Base-by-base conservation (phyloP, 2,113 vertebrate species). In the Sinosuthora webbiana region DNA sequence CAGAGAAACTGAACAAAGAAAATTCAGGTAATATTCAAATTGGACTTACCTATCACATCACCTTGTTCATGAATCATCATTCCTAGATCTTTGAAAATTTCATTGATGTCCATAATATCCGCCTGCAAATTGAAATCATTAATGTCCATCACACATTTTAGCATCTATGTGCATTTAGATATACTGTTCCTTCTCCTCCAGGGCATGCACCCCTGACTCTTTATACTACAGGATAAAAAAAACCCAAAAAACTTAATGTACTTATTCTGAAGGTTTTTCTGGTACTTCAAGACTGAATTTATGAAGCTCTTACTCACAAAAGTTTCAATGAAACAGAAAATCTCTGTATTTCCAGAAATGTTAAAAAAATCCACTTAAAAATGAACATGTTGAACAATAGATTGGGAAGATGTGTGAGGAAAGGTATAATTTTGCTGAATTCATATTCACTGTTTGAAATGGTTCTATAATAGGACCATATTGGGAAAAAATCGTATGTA, bases 61-160 rank as follows among this genome's bases (percentile, higher is more conserved):
- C 99, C 99, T 96, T 99, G 99, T 65, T 99, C 99, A 39, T 99
- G 99, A 92, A 99, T 98, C 99, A 99, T 99, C 98, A 99, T 97
- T 55, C 99, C 99, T 97, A 99, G 97, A 94, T 99, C 99, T 98
- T 99, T 99, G 98, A 99, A 99, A 97, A 99, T 99, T 98, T 99
- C 99, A 84, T 99, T 99, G 87, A 99, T 99, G 90, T 99, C 99
- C 97, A 98, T 98, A 97, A 99, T 99, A 97, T 99, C 99, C 81
- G 99, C 98, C 99, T 99, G 97, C 67, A 97, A 94, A 47, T 16
- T 57, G 25, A 65, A 17, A 6, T 2, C 9, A 63, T 42, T 35
- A 62, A 50, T 11, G 31, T 37, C 47, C n/a, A 42, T 30, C 49
- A 53, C 3, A 33, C 53, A 64, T 39, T 65, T 21, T 18, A 65